Evolutionary conservation across 2,888 invertebrate genomes (phyloP), one percentile per base, ranked within the genome.

Genomic region (Tolmerus cingulatus): DNA sequence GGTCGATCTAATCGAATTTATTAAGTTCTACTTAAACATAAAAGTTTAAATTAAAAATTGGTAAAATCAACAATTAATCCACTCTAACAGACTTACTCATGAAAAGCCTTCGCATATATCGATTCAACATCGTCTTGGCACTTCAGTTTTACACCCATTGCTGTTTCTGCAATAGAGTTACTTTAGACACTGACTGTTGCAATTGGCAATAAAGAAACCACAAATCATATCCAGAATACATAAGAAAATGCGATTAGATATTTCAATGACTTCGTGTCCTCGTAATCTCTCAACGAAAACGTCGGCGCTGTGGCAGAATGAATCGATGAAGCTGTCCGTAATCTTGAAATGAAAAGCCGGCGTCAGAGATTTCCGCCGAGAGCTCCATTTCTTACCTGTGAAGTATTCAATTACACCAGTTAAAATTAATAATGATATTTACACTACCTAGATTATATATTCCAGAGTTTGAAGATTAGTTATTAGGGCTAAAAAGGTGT

Each of bases 341-440:
- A 97, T 95, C 90, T 95, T 95, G 90, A 96, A 96, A 92, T 96
- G 96, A 91, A 97, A 97, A 0, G 96, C 95, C 0, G 96, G 96
- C 0, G 96, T 96, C 87, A 97, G 90, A 82, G 96, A 94, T 90
- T 95, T 96, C 30, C 97, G 93, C 88, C 95, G 94, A 0, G 91
- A 92, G 89, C 93, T 94, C 97, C 97, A 97, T 91, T 93, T 94
- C n/a, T 91, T 90, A 9, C 91, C 91, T 91, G 43, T 2, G 81
- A 87, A 74, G 23, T 76, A 76, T 34, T 37, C 9, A 76, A 5
- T 76, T 76, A 51, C 51, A 51, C 5, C n/a, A 19, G 7, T 34
- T 51, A 14, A 3, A 46, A 16, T 14, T 46, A 2, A 4, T 4
- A 46, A 14, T 51, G 0, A 19, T 8, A 5, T 16, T 51, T 51